Evolutionary conservation across 64 coral and sea anemone species (phyloP).

Genomic region (Actinia equina): DNA sequence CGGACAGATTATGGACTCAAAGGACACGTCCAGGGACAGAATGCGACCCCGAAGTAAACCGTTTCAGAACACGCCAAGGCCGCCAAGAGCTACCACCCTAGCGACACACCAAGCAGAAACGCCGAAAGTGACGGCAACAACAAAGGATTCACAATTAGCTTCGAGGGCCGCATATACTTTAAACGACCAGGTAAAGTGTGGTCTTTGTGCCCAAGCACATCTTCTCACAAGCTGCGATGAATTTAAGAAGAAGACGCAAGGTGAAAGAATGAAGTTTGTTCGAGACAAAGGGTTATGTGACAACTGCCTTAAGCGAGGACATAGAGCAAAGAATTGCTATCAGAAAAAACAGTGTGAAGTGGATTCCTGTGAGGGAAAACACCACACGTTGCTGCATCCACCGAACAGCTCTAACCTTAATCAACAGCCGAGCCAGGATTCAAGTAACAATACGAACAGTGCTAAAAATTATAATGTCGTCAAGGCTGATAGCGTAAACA

Average conservation of each 20-base stretch:
- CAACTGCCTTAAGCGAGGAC: conserved; percentile 35
- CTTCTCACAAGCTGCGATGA: neutral
- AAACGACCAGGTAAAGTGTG: too few species aligned
- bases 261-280: neutral
- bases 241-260: neutral
- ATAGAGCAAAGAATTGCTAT: conserved; percentile 8
- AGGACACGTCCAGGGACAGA: neutral
- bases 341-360: conserved; percentile 6
- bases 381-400: conserved; percentile 35
- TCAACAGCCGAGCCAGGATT: too few species aligned
- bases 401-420: neutral
- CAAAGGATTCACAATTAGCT: too few species aligned
- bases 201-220: too few species aligned
- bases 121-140: too few species aligned
- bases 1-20: neutral
- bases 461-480: too few species aligned
- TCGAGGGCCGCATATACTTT: neutral
- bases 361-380: conserved; percentile 18
- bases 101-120: too few species aligned
- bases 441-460: too few species aligned
- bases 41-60: neutral
- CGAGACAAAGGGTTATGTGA: conserved; percentile 22
- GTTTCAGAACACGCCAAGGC: neutral
- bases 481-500: too few species aligned
- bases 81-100: neutral